Conservation (phyloP, 1,140 invertebrate species). For the Drosophila teissieri region DNA sequence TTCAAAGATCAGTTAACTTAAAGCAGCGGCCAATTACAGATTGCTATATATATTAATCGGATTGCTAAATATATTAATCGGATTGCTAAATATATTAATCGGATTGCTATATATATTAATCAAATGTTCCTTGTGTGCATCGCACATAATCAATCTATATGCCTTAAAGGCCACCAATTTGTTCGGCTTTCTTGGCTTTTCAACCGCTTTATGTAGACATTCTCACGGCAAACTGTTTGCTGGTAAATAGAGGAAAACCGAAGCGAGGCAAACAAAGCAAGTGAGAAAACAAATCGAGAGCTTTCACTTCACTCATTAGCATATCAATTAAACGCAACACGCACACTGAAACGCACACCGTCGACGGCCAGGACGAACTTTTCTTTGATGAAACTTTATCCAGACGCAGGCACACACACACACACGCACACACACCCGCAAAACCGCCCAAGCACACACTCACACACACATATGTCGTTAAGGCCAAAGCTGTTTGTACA, state of each 20-base stretch:
- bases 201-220: slow-evolving; percentile 1
- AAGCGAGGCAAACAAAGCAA: slow-evolving; percentile 28
- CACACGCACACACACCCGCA: not conserved
- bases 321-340: slow-evolving; percentile 72
- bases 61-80: too few relatives aligned
- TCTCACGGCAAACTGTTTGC: slow-evolving; percentile 38
- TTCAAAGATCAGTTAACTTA: slow-evolving; percentile 1
- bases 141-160: not conserved
- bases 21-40: not conserved
- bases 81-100: too few relatives aligned
- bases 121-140: too few relatives aligned
- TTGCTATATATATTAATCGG: too few relatives aligned
- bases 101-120: too few relatives aligned
- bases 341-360: slow-evolving; percentile 49
- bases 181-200: not conserved
- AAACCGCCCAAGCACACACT: not conserved
- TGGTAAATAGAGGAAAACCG: slow-evolving; percentile 18
- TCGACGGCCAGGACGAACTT: slow-evolving; percentile 44
- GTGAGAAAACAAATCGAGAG: slow-evolving; percentile 54
- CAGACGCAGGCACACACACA: slow-evolving; percentile 27
- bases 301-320: slow-evolving; percentile 66
- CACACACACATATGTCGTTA: slow-evolving; percentile 52
- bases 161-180: not conserved
- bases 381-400: slow-evolving; percentile 59
- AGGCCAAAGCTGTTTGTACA: slow-evolving; percentile 75